Evolutionary conservation across 2,797 vertebrate genomes (phyloP), one percentile per base, ranked within the genome.

Genomic region (Babyrousa celebensis): DNA sequence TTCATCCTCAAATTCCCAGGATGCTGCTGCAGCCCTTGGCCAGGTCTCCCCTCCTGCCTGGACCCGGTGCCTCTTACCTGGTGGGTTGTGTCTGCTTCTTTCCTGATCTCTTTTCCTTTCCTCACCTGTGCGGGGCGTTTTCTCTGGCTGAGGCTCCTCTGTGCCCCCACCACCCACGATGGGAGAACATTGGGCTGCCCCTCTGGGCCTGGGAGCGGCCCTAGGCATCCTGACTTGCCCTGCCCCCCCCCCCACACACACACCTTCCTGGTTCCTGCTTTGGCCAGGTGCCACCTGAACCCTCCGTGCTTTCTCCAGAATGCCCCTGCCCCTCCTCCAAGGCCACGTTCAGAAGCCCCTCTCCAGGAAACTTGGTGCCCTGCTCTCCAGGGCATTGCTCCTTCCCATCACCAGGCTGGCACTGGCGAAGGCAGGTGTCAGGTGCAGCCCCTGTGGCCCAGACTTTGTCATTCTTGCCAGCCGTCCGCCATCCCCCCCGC

Each of bases 321-420:
- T 54, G 7, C 6, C 14, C 25, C 1, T 60, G 12, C 1, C 32
- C 32, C 32, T 6, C 21, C 43, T 70, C 32, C 25, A 11, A 20
- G 68, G 67, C 25, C 65, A 32, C 52, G 27, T 83, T n/a, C 72
- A 54, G 77, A 10, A 48, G 1, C 56, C 27, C 20, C 1, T 3
- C 29, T 74, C n/a, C 12, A 1, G 0, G 2, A 40, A 60, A 3
- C 63, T 54, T 5, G 21, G 17, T 7, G 8, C 68, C 58, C 54
- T 14, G 1, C 7, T 2, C 6, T 1, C 25, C 3, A 20, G n/a
- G 75, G 29, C 25, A 7, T 18, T 21, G 43, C 17, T 74, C 17
- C 3, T 32, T 21, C 20, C 36, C 48, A 0, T 3, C 29, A 0
- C 48, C 6, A 7, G 36, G 7, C 12, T 1, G 15, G 29, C 71